Evolutionary conservation across 2,888 invertebrate genomes (phyloP).

Genomic region (Microplitis manilae): DNA sequence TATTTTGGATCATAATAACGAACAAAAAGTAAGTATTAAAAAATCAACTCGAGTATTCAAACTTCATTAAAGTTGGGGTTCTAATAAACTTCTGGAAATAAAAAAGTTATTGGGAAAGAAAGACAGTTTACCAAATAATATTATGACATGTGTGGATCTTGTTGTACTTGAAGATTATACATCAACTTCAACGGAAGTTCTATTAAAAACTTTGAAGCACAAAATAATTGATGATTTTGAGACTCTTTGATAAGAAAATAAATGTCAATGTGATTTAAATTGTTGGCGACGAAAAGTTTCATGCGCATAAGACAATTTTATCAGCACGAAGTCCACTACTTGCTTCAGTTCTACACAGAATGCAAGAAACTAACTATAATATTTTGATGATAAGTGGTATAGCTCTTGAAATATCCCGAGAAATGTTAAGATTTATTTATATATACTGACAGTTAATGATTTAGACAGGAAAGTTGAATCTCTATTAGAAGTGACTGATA

Average conservation of each 20-base stretch:
- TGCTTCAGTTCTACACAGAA: constrained; percentile 7
- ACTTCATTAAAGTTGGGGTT: not conserved
- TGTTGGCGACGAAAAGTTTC: constrained; percentile 10
- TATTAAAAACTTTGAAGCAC: not conserved
- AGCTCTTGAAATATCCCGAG: not conserved
- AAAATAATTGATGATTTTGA: constrained; percentile 1
- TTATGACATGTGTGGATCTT: not conserved
- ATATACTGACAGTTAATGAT: constrained; percentile 21
- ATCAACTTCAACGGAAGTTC: not conserved
- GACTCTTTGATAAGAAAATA: not conserved
- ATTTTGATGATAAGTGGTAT: constrained; percentile 2
- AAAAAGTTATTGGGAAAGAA: too few relatives aligned
- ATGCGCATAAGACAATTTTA: constrained; percentile 25
- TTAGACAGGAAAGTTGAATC: not conserved
- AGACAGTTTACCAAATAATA: not conserved
- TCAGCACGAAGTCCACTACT: constrained; percentile 23
- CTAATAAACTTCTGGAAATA: constrained; percentile 8
- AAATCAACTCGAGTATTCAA: not conserved
- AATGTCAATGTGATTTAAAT: constrained; percentile 14
- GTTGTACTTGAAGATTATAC: not conserved
- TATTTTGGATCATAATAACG: not conserved
- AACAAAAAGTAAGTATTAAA: not conserved
- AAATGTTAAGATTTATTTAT: constrained; percentile 29
- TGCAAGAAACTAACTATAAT: not conserved
- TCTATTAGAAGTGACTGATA: constrained; percentile 25